phyloP scores from a whole-genome alignment of 1,140 invertebrate species.

The Drosophila orena region DNA sequence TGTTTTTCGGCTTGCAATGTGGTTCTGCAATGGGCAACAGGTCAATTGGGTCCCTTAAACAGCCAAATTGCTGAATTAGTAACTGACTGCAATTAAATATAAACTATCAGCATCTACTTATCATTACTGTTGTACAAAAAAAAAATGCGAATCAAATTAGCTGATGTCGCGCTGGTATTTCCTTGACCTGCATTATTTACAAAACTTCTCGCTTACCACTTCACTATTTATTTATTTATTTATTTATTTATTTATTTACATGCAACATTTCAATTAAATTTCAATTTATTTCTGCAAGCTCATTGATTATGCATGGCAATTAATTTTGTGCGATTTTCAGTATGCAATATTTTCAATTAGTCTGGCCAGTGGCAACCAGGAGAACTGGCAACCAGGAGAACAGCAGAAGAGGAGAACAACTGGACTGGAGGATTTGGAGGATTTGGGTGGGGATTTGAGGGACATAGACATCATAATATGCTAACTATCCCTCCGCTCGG shows the following conservation, averaged over 20 bases:
- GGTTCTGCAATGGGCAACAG: not conserved
- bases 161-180: slow-evolving; percentile 1
- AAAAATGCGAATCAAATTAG: slow-evolving; percentile 7
- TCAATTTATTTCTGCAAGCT: slow-evolving; percentile 54
- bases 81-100: too few species aligned
- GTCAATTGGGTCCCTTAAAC: not conserved
- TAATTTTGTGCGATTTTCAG: slow-evolving; percentile 47
- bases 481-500: slow-evolving; percentile 4
- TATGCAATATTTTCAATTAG: slow-evolving; percentile 48
- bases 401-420: not conserved
- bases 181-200: slow-evolving; percentile 39
- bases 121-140: not conserved
- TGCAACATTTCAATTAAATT: slow-evolving; percentile 57
- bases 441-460: not conserved
- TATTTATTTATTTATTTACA: slow-evolving; percentile 36
- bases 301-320: slow-evolving; percentile 55
- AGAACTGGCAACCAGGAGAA: not conserved
- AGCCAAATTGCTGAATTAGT: not conserved
- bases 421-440: too few species aligned
- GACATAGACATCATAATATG: slow-evolving; percentile 16
- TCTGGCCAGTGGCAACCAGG: not conserved
- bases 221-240: slow-evolving; percentile 25
- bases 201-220: slow-evolving; percentile 10
- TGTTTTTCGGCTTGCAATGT: not conserved
- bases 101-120: not conserved